phyloP scores from a whole-genome alignment of 2,113 vertebrate genomes.

The Paradoxurus hermaphroditus region DNA sequence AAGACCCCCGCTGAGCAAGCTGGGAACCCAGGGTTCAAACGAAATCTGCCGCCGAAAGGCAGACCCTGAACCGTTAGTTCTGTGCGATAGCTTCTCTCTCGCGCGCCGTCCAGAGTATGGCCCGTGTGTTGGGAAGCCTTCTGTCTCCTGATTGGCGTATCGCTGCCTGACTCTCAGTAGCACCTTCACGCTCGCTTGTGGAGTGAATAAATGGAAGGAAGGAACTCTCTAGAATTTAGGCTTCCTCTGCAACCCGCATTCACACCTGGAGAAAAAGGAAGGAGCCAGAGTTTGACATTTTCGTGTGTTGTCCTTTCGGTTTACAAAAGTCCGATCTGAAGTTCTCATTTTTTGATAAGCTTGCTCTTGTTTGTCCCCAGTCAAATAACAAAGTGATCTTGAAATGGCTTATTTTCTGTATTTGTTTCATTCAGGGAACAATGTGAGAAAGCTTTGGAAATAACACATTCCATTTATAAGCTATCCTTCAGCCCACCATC shows the following conservation, averaged over 20 bases:
- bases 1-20: no score
- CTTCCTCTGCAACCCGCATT: background rate
- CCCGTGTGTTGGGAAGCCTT: fast-evolving
- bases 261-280: no score
- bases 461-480: background rate
- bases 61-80: background rate
- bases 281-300: fast-evolving
- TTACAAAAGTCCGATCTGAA: fast-evolving
- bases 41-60: no score
- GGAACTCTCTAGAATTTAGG: no score
- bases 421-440: background rate
- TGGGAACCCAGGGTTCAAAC: background rate
- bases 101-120: fast-evolving
- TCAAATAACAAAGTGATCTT: background rate
- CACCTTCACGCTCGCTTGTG: fast-evolving
- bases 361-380: background rate
- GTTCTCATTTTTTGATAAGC: background rate
- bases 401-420: background rate
- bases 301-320: background rate
- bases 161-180: background rate
- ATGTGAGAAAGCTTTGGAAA: background rate
- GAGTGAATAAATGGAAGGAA: no score
- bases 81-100: fast-evolving
- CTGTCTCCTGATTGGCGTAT: fast-evolving
- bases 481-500: background rate